Evolutionary conservation across 2,888 invertebrate species (phyloP), one percentile per base, ranked within the genome.

Genomic region (Philonicus albiceps): DNA sequence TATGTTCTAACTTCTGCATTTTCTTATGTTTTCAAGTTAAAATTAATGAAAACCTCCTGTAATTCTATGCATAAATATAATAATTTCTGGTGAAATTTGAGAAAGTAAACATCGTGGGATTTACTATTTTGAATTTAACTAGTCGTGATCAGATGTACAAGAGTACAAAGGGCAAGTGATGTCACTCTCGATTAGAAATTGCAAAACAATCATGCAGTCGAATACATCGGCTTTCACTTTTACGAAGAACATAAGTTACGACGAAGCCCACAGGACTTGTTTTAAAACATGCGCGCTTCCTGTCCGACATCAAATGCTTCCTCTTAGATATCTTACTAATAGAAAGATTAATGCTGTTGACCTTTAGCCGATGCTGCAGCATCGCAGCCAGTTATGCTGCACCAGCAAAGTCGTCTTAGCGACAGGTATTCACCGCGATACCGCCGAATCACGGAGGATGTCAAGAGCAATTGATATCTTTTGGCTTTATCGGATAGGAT

Each of bases 381-480:
- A 34, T 8, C 34, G 8, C 74, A 37, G 74, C 55, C 22, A 81
- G 27, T n/a, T 53, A 49, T 11, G n/a, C 30, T 80, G n/a, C 75
- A 40, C 27, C 19, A 13, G 34, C 31, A 81, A 55, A 55, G 53
- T 81, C 55, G 53, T 31, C 13, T 34, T n/a, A 0, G 16, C 27
- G 81, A 55, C 49, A 55, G 55, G 34, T 55, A 55, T 55, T 30
- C 19, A 37, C 81, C 11, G 81, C 31, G 81, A 81, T 64, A 37
- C 34, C 55, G 22, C 13, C 27, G 27, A 64, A 19, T 53, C 64
- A 19, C 55, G 81, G 16, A 34, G 81, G n/a, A 81, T 64, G 81
- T 81, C 81, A 55, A 55, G 55, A 55, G 34, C 64, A 81, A 81
- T 53, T 64, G 81, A 81, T 81, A 81, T 81, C 53, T 81, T 64